Conservation (phyloP, 92 coral and sea anemone species). For the Pocillopora grandis region DNA sequence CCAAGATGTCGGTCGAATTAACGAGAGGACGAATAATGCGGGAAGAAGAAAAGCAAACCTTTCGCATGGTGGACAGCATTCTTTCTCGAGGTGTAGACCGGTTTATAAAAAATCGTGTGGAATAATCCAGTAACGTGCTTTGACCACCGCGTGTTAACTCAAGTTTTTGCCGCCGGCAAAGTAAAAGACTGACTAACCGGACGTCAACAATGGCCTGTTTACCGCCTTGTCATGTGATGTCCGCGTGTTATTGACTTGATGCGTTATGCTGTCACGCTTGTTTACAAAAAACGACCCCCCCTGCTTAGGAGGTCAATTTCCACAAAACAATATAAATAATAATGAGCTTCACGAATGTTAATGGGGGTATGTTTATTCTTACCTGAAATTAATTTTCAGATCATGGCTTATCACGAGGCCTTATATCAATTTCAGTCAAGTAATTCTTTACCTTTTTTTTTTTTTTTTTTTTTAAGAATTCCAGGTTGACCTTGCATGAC, state of each 20-base stretch:
- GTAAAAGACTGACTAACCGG: neutral
- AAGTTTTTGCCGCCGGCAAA: no score
- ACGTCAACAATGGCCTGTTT: conserved; percentile 33
- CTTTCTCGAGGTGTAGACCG: conserved; percentile 1
- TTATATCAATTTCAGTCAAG: no score
- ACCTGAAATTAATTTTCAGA: no score
- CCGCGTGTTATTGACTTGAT: neutral
- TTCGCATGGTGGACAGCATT: conserved; percentile 62
- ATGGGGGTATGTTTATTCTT: neutral
- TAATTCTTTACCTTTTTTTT: no score
- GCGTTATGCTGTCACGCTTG: conserved; percentile 25
- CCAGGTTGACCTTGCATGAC: neutral
- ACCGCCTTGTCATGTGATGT: conserved; percentile 10
- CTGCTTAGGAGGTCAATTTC: neutral
- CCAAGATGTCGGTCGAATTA: conserved; percentile 31
- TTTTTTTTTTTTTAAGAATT: no score
- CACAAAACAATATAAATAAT: neutral
- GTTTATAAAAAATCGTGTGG: neutral
- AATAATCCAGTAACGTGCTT: neutral
- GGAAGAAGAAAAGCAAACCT: conserved; percentile 37
- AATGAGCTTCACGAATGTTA: neutral
- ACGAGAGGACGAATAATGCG: conserved; percentile 43
- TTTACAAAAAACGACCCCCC: neutral
- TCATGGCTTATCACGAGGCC: no score
- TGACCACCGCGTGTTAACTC: neutral